Percentiles rank a stretch among this genome's conserved stretches.
These are phyloP conservation scores for Oxygymnocypris stewartii DNA, from an alignment of 2,113 vertebrate species.

Conservation along the genomic window DNA sequence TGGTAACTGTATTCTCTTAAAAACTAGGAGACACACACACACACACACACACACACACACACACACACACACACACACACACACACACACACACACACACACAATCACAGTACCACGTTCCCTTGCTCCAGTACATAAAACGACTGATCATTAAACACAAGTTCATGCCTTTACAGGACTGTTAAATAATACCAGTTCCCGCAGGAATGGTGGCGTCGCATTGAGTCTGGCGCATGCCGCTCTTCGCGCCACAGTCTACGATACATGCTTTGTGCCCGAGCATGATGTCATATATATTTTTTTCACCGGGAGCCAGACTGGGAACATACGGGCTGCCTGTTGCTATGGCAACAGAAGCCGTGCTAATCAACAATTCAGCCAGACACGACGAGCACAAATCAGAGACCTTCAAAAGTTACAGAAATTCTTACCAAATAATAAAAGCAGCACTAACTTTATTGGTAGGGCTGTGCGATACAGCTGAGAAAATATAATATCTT, in stretches of 20 bases:
- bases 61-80: background rate
- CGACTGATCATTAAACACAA: background rate
- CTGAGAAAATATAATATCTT: background rate
- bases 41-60: background rate
- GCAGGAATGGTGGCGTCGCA: background rate
- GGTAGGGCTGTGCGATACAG: background rate
- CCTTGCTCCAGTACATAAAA: background rate
- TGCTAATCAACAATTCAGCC: constrained; percentile 52
- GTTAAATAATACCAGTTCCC: background rate
- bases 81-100: background rate
- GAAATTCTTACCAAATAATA: background rate
- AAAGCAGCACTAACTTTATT: background rate
- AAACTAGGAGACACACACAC: background rate
- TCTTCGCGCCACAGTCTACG: constrained; percentile 8
- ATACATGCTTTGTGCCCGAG: constrained; percentile 14
- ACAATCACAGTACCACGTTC: background rate
- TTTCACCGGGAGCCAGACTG: constrained; percentile 36
- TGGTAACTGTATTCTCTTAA: constrained; percentile 19
- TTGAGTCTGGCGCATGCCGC: constrained; percentile 2
- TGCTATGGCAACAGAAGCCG: constrained; percentile 51
- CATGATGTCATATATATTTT: constrained; percentile 54
- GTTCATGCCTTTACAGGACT: background rate
- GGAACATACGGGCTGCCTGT: constrained; percentile 51
- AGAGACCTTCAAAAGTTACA: constrained; percentile 26
- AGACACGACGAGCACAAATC: constrained; percentile 4